Percentiles rank a stretch among this genome's conserved stretches.
Conservation (phyloP, 92 coral and sea anemone species). For the Pocillopora meandrina region DNA sequence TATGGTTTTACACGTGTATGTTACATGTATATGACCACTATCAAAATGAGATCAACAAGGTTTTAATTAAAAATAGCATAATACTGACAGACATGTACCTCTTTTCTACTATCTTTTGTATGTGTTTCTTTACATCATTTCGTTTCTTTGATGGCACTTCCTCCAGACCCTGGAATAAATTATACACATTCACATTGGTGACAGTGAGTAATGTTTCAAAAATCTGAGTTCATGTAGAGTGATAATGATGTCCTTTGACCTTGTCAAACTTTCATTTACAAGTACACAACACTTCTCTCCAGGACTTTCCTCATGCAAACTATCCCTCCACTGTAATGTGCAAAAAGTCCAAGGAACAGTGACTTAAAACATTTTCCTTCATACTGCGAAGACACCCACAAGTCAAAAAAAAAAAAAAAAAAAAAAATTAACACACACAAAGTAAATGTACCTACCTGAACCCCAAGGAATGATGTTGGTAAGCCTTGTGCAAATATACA, state of each 20-base stretch:
- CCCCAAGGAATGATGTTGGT: conserved; percentile 82
- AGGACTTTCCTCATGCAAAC: too few species aligned
- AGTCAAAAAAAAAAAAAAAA: background rate
- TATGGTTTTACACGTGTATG: too few species aligned
- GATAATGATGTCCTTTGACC: too few species aligned
- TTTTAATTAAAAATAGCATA: background rate
- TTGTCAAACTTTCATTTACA: too few species aligned
- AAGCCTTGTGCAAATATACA: conserved; percentile 97
- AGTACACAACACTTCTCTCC: too few species aligned
- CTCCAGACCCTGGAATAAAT: conserved; percentile 68
- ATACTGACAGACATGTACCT: conserved; percentile 42
- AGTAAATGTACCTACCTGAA: conserved; percentile 83
- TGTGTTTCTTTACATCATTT: conserved; percentile 82
- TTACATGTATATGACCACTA: background rate
- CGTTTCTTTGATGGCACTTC: conserved; percentile 83
- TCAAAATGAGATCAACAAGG: background rate
- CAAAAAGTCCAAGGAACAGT: too few species aligned
- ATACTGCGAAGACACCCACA: too few species aligned
- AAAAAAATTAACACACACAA: background rate
- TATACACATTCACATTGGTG: background rate
- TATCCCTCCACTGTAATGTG: too few species aligned
- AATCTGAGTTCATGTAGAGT: too few species aligned
- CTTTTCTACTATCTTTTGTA: conserved; percentile 86
- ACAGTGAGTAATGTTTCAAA: too few species aligned
- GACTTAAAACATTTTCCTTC: too few species aligned